These are phyloP conservation scores for Idaea straminata DNA, from an alignment of 2,888 invertebrate species.

Conservation along the genomic window DNA sequence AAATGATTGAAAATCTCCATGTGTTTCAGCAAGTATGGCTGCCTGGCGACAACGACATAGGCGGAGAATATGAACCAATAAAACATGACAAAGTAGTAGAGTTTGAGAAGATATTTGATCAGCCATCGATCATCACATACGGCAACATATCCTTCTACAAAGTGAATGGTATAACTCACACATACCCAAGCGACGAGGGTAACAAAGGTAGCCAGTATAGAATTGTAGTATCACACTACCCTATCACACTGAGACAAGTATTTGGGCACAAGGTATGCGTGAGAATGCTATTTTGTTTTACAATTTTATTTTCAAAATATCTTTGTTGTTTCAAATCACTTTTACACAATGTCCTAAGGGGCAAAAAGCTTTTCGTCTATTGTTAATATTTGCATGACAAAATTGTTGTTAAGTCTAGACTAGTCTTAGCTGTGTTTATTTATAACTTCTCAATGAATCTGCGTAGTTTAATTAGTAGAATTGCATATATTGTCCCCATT, in stretches of 20 bases:
- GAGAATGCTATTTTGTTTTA: constrained; percentile 5
- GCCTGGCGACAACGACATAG: constrained; percentile 98
- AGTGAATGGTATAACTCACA: constrained; percentile 85
- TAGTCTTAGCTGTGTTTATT: no score
- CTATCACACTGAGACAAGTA: constrained; percentile 63
- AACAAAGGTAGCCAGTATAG: constrained; percentile 67
- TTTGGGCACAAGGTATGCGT: constrained; percentile 65
- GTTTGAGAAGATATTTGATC: constrained; percentile 87
- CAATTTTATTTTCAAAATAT: not conserved
- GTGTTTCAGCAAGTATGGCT: constrained; percentile 88
- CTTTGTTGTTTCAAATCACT: no score
- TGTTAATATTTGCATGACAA: no score
- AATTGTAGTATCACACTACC: constrained; percentile 88
- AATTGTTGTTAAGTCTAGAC: no score
- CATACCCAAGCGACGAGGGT: constrained; percentile 73
- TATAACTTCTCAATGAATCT: no score
- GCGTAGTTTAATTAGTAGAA: no score
- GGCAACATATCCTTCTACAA: constrained; percentile 86
- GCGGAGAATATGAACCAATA: constrained; percentile 92
- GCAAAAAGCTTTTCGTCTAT: no score
- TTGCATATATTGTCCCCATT: no score
- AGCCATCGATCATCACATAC: constrained; percentile 82
- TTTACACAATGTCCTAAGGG: no score
- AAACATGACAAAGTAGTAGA: constrained; percentile 84
- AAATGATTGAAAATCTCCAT: no score